Evolutionary conservation across 2,797 vertebrate species (phyloP).

Genomic region (Muscicapa striata): DNA sequence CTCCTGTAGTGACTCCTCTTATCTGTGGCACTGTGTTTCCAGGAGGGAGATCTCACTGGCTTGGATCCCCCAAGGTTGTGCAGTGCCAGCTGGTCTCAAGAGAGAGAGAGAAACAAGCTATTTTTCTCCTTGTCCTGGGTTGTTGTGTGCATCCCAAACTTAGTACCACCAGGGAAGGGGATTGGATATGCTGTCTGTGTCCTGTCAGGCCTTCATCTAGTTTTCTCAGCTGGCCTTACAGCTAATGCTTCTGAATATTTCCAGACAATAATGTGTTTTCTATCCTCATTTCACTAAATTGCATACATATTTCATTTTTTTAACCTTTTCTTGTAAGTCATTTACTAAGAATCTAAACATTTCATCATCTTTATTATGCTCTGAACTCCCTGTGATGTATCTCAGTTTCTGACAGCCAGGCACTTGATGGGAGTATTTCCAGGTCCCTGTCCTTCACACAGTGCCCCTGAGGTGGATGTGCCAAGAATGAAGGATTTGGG

Average conservation of each 20-base stretch:
- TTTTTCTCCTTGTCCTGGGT: neutral
- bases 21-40: neutral
- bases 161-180: neutral
- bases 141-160: neutral
- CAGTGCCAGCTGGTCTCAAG: neutral
- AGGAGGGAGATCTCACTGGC: neutral
- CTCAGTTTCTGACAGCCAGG: conserved; percentile 12
- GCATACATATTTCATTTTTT: conserved; percentile 42
- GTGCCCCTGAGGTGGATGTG: neutral
- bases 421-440: neutral
- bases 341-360: conserved; percentile 25
- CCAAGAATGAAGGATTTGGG: neutral
- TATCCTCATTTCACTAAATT: conserved; percentile 40
- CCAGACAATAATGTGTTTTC: neutral
- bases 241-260: conserved; percentile 4
- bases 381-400: conserved; percentile 27
- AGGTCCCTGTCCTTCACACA: neutral
- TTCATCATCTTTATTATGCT: conserved; percentile 46
- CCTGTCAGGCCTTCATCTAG: neutral
- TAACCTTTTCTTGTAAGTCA: conserved; percentile 44
- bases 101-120: neutral
- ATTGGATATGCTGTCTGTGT: neutral
- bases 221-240: conserved; percentile 5
- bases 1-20: neutral
- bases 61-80: neutral